Evolutionary conservation across 1,140 invertebrate species (phyloP).

Genomic region (Zaprionus nigranus): DNA sequence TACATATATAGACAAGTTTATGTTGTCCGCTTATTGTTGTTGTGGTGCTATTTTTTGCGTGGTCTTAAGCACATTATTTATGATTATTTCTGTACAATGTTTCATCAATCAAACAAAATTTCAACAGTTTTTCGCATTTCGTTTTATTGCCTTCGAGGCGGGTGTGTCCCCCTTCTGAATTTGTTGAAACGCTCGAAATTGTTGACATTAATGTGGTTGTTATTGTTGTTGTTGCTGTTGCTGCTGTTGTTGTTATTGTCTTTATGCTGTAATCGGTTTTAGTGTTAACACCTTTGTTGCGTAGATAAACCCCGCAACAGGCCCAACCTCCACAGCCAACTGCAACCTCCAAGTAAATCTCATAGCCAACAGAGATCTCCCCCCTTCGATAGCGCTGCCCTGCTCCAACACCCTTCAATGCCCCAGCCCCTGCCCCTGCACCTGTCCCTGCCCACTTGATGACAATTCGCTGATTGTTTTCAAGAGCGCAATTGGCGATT

Average conservation of each 20-base stretch:
- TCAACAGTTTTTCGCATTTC: slow-evolving; percentile 53
- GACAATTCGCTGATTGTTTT: slow-evolving; percentile 47
- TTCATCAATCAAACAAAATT: slow-evolving; percentile 75
- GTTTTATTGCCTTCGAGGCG: slow-evolving; percentile 19
- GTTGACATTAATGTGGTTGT: neutral
- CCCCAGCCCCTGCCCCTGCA: neutral
- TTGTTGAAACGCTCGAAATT: slow-evolving; percentile 15
- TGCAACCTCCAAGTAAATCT: slow-evolving; percentile 36
- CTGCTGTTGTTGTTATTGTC: slow-evolving; percentile 19
- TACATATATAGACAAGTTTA: slow-evolving; percentile 29
- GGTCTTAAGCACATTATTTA: slow-evolving; percentile 66
- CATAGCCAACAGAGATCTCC: neutral
- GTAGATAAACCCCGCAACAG: slow-evolving; percentile 28
- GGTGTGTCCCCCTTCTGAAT: slow-evolving; percentile 32
- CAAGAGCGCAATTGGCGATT: slow-evolving; percentile 45
- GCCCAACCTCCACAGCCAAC: slow-evolving; percentile 32
- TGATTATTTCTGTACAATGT: slow-evolving; percentile 72
- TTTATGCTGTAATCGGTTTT: slow-evolving; percentile 54
- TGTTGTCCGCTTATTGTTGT: slow-evolving; percentile 27
- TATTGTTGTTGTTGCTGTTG: slow-evolving; percentile 18
- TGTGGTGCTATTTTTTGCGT: slow-evolving; percentile 1
- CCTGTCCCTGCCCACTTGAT: neutral
- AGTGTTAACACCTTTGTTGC: slow-evolving; percentile 52
- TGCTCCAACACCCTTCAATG: neutral
- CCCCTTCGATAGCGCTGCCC: neutral